A percentile compares a stretch with the other conserved stretches of the same genome.
phyloP scores from a whole-genome alignment of 2,888 invertebrate genomes.

The Noctua janthina region DNA sequence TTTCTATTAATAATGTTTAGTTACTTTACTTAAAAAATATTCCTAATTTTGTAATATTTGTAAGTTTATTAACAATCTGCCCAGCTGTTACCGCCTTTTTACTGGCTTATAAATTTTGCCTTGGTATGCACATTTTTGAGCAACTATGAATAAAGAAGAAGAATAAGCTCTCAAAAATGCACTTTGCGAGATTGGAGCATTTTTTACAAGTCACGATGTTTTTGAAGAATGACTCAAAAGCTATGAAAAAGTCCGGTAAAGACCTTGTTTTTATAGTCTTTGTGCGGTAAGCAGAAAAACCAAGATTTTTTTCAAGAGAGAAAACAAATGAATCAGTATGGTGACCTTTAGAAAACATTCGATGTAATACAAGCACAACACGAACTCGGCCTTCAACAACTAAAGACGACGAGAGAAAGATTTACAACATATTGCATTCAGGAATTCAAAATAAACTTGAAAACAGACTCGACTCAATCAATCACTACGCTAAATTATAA shows the following conservation, averaged over 20 bases:
- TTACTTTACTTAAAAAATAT: too few relatives aligned
- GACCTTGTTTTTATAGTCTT: not conserved
- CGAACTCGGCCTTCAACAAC: conserved; percentile 12
- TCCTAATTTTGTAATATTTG: too few relatives aligned
- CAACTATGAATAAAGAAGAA: not conserved
- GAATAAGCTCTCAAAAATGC: not conserved
- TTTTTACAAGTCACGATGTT: not conserved
- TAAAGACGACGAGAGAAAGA: conserved; percentile 25
- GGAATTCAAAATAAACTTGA: conserved; percentile 21
- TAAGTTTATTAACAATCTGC: too few relatives aligned
- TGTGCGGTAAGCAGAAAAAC: not conserved
- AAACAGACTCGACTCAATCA: conserved; percentile 35
- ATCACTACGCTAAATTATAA: conserved; percentile 27
- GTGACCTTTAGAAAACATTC: conserved; percentile 13
- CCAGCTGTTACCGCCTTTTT: too few relatives aligned
- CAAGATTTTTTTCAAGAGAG: not conserved
- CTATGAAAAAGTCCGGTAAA: not conserved
- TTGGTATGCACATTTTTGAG: too few relatives aligned
- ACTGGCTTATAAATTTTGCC: too few relatives aligned
- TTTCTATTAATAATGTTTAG: too few relatives aligned
- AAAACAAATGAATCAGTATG: not conserved
- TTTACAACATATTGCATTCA: conserved; percentile 35
- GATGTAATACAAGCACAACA: conserved; percentile 4
- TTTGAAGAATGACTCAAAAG: not conserved
- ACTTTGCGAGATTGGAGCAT: not conserved